phyloP scores from a whole-genome alignment of 2,888 invertebrate genomes.

The Catocala fraxini region DNA sequence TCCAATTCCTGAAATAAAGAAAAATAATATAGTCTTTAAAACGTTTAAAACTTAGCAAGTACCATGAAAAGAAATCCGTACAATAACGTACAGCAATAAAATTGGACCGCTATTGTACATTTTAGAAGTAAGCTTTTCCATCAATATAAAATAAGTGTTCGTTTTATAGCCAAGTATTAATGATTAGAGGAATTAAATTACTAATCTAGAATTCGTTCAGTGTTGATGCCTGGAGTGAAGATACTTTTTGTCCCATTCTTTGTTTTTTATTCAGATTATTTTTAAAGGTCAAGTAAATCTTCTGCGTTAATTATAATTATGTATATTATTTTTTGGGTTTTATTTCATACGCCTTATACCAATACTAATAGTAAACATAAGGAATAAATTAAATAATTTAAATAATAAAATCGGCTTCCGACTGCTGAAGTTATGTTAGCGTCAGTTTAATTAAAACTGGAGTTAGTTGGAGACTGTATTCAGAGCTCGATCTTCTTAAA shows the following conservation, averaged over 20 bases:
- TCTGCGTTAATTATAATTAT: too few relatives aligned
- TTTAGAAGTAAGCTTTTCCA: background rate
- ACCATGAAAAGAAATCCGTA: background rate
- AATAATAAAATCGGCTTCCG: slow-evolving; percentile 39
- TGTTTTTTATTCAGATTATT: too few relatives aligned
- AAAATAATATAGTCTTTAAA: slow-evolving; percentile 14
- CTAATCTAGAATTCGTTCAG: too few relatives aligned
- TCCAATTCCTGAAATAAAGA: slow-evolving; percentile 93
- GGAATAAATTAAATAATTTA: slow-evolving; percentile 30
- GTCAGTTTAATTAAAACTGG: slow-evolving; percentile 70
- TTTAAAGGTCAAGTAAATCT: too few relatives aligned
- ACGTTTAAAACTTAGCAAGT: background rate
- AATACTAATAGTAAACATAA: too few relatives aligned
- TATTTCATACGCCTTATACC: too few relatives aligned
- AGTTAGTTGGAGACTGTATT: slow-evolving; percentile 55
- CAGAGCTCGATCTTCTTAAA: slow-evolving; percentile 44
- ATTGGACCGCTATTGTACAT: background rate
- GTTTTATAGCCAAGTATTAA: too few relatives aligned
- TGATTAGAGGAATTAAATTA: too few relatives aligned
- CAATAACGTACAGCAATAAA: background rate
- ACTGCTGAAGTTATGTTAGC: slow-evolving; percentile 44
- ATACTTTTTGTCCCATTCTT: too few relatives aligned
- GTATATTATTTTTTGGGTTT: too few relatives aligned
- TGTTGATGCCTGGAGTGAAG: too few relatives aligned
- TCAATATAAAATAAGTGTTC: slow-evolving; percentile 5